Percentiles rank a stretch among this genome's conserved stretches.
Conservation (phyloP, 2,797 vertebrate species). For the Cygnus olor region DNA sequence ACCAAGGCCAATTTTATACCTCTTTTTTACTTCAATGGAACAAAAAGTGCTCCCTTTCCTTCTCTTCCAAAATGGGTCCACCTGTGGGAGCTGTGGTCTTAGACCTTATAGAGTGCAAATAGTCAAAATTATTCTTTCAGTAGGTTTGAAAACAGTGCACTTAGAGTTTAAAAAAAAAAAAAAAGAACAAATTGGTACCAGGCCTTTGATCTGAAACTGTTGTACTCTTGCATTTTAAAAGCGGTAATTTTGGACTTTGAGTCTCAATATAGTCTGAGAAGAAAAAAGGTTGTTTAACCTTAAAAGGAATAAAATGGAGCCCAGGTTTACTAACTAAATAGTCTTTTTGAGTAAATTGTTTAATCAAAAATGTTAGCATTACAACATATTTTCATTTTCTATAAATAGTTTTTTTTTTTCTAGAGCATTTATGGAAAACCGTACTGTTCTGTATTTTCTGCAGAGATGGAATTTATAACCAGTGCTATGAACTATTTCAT, state of each 20-base stretch:
- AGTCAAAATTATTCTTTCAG: not conserved
- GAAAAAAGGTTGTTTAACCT: conserved; percentile 18
- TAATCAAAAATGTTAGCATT: conserved; percentile 3
- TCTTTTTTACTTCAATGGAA: not conserved
- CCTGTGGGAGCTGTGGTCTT: not conserved
- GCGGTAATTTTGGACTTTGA: not conserved
- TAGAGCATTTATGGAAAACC: not conserved
- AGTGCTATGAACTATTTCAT: not conserved
- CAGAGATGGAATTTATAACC: not conserved
- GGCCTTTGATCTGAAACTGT: not conserved
- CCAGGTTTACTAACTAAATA: not conserved
- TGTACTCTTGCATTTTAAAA: not conserved
- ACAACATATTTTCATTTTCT: not conserved
- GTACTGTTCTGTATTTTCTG: not conserved
- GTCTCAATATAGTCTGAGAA: not conserved
- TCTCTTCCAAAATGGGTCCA: not conserved
- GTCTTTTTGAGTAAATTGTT: conserved; percentile 16
- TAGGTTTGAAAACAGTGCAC: not conserved
- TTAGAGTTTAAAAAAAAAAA: not conserved
- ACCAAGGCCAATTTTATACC: not conserved
- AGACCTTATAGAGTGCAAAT: not conserved
- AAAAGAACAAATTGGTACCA: not conserved
- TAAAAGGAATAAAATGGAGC: conserved; percentile 10
- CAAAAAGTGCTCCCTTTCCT: not conserved
- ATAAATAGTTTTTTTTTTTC: not conserved